Base-by-base conservation (phyloP, 2,113 vertebrate species). In the Trematomus loennbergii region DNA sequence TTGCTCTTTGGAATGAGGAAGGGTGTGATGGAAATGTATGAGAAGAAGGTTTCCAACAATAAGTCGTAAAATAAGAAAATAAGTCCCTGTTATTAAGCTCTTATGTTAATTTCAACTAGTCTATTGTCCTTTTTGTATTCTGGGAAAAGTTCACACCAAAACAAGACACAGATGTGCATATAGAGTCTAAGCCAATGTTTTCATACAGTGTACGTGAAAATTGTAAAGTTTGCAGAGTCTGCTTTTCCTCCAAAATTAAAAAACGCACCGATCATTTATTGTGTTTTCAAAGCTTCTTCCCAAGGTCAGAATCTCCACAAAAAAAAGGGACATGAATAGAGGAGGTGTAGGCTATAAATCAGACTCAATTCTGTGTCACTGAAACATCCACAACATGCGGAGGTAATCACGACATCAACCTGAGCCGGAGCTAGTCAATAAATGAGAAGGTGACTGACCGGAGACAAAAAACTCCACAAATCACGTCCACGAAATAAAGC, bases 81-180 rank as follows among this genome's bases (percentile, higher is more conserved):
- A 77, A 77, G 46, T 80, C 9, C 43, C 18, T 59, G 64, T 79
- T 73, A 85, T 77, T 77, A 81, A 76, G 5, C 65, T 58, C 75
- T 72, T 61, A 75, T 43, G 40, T 15, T 70, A 49, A 55, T 13
- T 64, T 75, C 5, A 64, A 59, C 74, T 48, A 77, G 40, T 72
- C 29, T 3, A 76, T 78, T 82, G 77, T 33, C 54, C 33, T 40
- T 67, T 57, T 13, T 33, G 65, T 52, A 43, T 81, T 80, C 69
- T 83, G 58, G 76, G 48, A 79, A 73, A 78, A 73, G 45, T 46
- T 69, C 45, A 46, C 63, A 83, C 46, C 54, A 61, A 79, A 90
- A 88, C 57, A 59, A 83, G 72, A 77, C n/a, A 60, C 87, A 87
- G 79, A 89, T 88, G 78, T 88, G 59, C 49, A 63, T 12, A 17